Base-by-base conservation (phyloP, 2,113 vertebrate genomes). In the Lepisosteus oculatus region DNA sequence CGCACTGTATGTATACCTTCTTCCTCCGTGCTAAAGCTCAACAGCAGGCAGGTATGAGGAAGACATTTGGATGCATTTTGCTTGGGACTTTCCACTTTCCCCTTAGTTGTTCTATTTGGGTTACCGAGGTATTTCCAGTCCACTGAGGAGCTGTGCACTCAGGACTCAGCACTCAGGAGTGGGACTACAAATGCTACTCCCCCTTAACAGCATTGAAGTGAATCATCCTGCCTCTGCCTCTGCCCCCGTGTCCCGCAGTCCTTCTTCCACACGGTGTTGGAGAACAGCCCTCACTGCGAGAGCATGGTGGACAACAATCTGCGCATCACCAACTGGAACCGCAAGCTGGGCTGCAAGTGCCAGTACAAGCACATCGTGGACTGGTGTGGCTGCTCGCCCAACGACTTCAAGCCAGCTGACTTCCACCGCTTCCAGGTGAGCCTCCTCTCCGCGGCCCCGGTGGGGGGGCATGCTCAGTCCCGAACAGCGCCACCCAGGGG, bases 341-440 rank as follows among this genome's bases (percentile, higher is more conserved):
- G 95, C 29, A 97, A 96, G 79, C 92, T 97, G 0, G 95, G 95
- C 55, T 97, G 95, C 73, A 96, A 96, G 81, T 97, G 95, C 61
- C 95, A 97, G 80, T 97, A 97, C 89, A 97, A 97, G 84, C 95
- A 97, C 89, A 97, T 97, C 3, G 95, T 97, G 13, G 95, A 97
- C 89, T 97, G 95, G 95, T 97, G 95, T 54, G 95, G 95, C 77
- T 97, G 95, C 71, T 97, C 95, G 0, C 95, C 95, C 0, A 97
- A 96, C 3, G 95, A 97, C 82, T 90, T 85, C 93, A 98, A 98
- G 82, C 97, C 96, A 0, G 84, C 94, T 11, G 97, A 99, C 76
- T 96, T 99, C 83, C 97, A 97, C 63, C 93, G 97, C 9, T 98
- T 99, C 88, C 97, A 99, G 96, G 97, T 99, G 84, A 87, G 79